Base-by-base conservation (phyloP, 2,888 invertebrate genomes). In the Penaeus monodon region DNA sequence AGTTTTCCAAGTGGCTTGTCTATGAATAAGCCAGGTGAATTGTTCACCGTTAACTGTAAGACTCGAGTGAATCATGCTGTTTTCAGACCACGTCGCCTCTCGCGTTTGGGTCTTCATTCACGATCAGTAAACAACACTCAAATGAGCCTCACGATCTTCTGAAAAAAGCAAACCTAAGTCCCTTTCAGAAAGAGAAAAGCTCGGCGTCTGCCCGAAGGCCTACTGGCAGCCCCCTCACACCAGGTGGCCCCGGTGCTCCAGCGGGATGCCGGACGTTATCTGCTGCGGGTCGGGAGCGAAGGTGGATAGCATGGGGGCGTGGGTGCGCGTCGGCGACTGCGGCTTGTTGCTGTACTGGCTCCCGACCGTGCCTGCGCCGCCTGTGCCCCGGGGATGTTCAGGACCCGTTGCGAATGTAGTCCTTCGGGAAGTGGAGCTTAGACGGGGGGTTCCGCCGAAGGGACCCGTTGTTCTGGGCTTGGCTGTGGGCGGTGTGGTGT, bases 331-430 rank as follows among this genome's bases (percentile, higher is more conserved):
- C 74, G 89, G 89, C 0, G 89, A 88, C 65, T 76, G 73, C 0
- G 87, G 80, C 38, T 84, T 79, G 74, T 74, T 81, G 38, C 73
- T 64, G 73, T 74, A 79, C 64, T 80, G 78, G 22, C 65, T 44
- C 2, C 73, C 86, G 3, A 49, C 73, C 22, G 64, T 57, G 27
- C 86, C 79, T 22, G 63, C 64, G 10, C 57, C 57, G 14, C 82
- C 64, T 29, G 84, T 68, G 22, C 73, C 78, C 7, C 81, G 24
- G 86, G 84, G 81, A 85, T 86, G 68, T 84, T 87, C 89, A 89
- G 49, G 90, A 90, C 57, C 90, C 90, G 73, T 90, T 90, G 10
- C 90, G 81, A 68, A 90, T 90, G 81, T 90, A 90, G 74, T 90
- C 90, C 82, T 90, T 90, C 12, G 90, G 90, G 81, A 90, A 90